Conservation (phyloP, 1,140 invertebrate genomes). For the Trichonephila clavipes region DNA sequence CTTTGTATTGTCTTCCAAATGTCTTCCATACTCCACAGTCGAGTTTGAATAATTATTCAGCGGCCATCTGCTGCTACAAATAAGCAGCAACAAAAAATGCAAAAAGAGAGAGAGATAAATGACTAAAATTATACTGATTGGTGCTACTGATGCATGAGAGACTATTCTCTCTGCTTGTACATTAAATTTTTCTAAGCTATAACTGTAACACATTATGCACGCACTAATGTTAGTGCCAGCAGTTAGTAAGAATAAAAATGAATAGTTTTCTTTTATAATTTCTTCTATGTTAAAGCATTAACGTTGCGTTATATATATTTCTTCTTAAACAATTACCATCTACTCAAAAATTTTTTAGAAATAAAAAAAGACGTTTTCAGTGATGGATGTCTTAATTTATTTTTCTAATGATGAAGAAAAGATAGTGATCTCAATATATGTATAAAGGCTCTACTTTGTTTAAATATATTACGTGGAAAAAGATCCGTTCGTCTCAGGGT, state of each 20-base stretch:
- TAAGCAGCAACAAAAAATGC: neutral
- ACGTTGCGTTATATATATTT: neutral
- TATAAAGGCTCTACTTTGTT: too few species aligned
- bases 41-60: slow-evolving; percentile 12
- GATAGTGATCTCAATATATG: too few species aligned
- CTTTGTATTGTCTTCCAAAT: neutral
- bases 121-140: neutral
- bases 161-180: neutral
- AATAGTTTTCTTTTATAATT: too few species aligned
- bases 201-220: neutral
- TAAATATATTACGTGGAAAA: too few species aligned
- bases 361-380: too few species aligned
- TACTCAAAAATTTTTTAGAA: too few species aligned
- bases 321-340: neutral
- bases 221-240: neutral
- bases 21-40: neutral
- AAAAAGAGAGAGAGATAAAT: neutral
- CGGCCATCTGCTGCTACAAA: neutral
- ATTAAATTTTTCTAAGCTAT: neutral
- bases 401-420: too few species aligned
- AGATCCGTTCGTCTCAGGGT: too few species aligned
- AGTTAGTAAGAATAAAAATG: neutral
- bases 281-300: neutral
- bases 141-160: neutral
- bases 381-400: too few species aligned